Evolutionary conservation across 1,140 invertebrate species (phyloP).

Genomic region (Drosophila carrolli): DNA sequence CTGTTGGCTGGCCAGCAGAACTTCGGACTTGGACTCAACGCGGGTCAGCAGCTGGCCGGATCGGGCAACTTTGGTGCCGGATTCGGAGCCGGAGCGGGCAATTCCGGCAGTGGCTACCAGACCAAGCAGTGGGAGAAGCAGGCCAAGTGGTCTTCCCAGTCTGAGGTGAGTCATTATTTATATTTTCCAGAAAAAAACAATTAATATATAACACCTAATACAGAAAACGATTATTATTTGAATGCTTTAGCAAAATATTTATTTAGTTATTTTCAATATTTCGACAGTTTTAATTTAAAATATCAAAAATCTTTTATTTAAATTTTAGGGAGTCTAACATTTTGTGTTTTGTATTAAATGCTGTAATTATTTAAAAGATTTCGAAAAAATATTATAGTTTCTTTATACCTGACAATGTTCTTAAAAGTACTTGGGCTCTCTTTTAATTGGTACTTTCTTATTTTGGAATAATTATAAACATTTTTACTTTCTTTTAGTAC

Average conservation of each 20-base stretch:
- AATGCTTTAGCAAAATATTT: too few relatives aligned
- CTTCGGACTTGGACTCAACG: constrained; percentile 33
- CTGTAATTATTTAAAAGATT: too few relatives aligned
- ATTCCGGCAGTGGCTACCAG: constrained; percentile 58
- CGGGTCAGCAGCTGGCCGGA: constrained; percentile 29
- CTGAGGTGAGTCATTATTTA: constrained; percentile 55
- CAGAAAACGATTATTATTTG: too few relatives aligned
- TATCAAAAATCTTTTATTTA: too few relatives aligned
- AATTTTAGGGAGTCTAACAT: too few relatives aligned
- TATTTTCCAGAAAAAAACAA: background rate
- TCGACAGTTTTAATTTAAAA: too few relatives aligned
- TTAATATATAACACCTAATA: background rate
- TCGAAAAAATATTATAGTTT: too few relatives aligned
- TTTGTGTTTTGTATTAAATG: too few relatives aligned
- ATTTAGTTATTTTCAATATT: too few relatives aligned
- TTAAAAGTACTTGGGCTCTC: too few relatives aligned
- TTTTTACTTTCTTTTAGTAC: constrained; percentile 32
- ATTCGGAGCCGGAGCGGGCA: constrained; percentile 35
- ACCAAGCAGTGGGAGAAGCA: constrained; percentile 84
- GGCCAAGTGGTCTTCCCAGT: constrained; percentile 84
- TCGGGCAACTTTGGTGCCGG: constrained; percentile 48
- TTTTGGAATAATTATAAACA: background rate
- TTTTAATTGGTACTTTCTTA: too few relatives aligned
- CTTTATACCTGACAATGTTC: too few relatives aligned
- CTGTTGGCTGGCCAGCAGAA: constrained; percentile 34